Conservation (phyloP, 2,113 vertebrate genomes). For the Thamnaconus septentrionalis region DNA sequence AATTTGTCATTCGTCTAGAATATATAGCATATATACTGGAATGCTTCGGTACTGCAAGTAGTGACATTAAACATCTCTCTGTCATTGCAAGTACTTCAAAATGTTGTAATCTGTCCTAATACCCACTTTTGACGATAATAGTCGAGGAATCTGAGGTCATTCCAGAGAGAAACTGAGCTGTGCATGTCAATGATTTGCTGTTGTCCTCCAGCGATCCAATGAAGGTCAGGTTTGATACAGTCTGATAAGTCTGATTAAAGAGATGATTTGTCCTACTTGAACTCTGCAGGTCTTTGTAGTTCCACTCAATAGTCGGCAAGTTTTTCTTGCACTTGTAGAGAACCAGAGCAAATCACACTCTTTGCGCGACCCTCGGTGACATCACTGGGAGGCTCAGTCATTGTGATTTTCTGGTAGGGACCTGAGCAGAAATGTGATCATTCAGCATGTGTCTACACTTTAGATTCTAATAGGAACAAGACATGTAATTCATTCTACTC, state of each 20-base stretch:
- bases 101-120: too few relatives aligned
- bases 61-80: too few relatives aligned
- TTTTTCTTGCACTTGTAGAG: conserved; percentile 53
- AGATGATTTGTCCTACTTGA: background rate
- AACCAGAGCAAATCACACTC: conserved; percentile 57
- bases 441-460: background rate
- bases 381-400: conserved; percentile 36
- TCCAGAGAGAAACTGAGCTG: conserved; percentile 32
- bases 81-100: too few relatives aligned
- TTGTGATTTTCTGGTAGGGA: conserved; percentile 43
- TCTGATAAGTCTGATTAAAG: background rate
- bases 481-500: conserved; percentile 20
- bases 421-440: conserved; percentile 40
- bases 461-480: too few relatives aligned
- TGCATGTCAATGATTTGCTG: conserved; percentile 54
- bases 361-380: conserved; percentile 48
- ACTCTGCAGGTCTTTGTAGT: conserved; percentile 53
- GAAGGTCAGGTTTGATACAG: conserved; percentile 55
- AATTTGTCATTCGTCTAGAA: background rate
- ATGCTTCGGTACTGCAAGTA: too few relatives aligned
- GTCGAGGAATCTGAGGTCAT: conserved; percentile 33
- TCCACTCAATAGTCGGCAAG: conserved; percentile 52
- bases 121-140: conserved; percentile 57
- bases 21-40: background rate
- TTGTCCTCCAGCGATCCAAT: conserved; percentile 52